Base-by-base conservation (phyloP, 2,797 vertebrate genomes). In the Phyllotis vaccarum region DNA sequence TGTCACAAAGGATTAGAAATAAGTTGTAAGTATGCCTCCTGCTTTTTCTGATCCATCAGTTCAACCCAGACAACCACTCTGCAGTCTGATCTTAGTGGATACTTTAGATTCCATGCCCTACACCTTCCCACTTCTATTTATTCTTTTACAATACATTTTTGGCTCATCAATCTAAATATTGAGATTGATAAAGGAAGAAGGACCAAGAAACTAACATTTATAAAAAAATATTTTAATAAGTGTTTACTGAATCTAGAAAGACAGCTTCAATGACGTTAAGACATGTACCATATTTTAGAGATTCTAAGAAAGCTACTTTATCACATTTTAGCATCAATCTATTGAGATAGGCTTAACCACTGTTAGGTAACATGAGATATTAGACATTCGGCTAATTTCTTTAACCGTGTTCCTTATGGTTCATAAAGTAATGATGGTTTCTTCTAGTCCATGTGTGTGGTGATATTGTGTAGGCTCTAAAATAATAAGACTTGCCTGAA, bases 101-200 rank as follows among this genome's bases (percentile, higher is more conserved):
- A 56, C 7, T 17, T 76, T 86, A 68, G n/a, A 8, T 75, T 1
- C 8, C 1, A n/a, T 37, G 43, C 14, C 29, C 43, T 54, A 37
- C 14, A 60, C 56, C 54, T 64, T 76, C 27, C 31, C 46, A 11
- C 17, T 37, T 1, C 9, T 3, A 52, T 17, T 85, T 46, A 16
- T 52, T 66, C 54, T 60, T 2, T 64, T 82, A 29, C 6, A 64
- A 8, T 66, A 90, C 5, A 85, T 76, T 90, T 74, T 56, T 56
- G 31, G 66, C 24, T 85, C 31, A 6, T 46, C 1, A 49, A 29
- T 17, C 29, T 78, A 43, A 87, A 31, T 79, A 60, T 7, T 75
- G 52, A 93, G 37, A 72, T 10, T 81, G 27, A 58, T 62, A 64
- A 95, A 86, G 43, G 78, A 90, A 92, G 54, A 11, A 64, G 79